Evolutionary conservation across 2,888 invertebrate species (phyloP), one percentile per base, ranked within the genome.

Genomic region (Autographa pulchrina): DNA sequence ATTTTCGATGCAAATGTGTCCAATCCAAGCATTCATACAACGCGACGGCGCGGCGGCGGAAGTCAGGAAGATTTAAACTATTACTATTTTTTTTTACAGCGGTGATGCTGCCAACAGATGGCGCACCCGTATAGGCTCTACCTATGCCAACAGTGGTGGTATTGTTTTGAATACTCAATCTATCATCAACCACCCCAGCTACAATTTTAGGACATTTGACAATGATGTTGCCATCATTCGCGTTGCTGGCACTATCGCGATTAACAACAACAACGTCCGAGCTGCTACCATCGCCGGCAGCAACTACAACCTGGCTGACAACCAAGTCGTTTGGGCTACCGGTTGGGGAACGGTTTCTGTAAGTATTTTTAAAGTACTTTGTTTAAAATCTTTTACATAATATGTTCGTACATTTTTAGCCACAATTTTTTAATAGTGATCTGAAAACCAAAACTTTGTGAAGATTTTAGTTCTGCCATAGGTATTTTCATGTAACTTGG

Each of bases 261-360:
- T 75, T 25, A n/a, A n/a, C n/a, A 82, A 63, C 58, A 83, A 78
- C 38, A 64, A 63, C 8, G 82, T 86, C 0, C 71, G 70, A 3
- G 69, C 86, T 0, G 90, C 64, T 5, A 68, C 69, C 16, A 86
- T 90, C 32, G 88, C 91, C 38, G 88, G 89, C 6, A 6, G 85
- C n/a, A 88, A 84, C 69, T 91, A 90, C 77, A 76, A 79, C 56
- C 65, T 89, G 4, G 77, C 52, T 32, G 89, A 89, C 67, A 88
- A 90, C 66, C 75, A 83, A 65, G 75, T 78, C 16, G 89, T 90
- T 0, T 88, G 85, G 87, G 88, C 89, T 52, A 70, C 89, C 18
- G 91, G 91, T 72, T 91, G 91, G 91, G 91, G 91, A 6, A 25
- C 70, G 13, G 86, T 77, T 54, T 71, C 70, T n/a, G 89, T 90